Base-by-base conservation (phyloP, 2,797 vertebrate genomes). In the Pempheris klunzingeri region DNA sequence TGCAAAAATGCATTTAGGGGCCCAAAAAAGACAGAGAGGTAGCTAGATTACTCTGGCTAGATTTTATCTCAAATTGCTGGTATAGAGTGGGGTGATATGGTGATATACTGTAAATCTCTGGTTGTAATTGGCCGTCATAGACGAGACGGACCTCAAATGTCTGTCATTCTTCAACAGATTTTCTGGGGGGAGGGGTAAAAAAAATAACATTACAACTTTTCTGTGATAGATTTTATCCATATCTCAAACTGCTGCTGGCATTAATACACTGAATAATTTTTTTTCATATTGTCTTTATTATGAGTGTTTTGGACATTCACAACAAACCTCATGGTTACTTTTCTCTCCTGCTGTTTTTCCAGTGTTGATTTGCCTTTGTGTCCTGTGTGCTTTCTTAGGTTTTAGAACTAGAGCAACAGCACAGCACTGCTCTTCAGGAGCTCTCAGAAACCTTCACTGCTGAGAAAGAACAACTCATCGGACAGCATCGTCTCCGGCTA, bases 401-500 rank as follows among this genome's bases (percentile, higher is more conserved):
- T 26, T 64, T 97, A 38, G 86, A 87, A n/a, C 88, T 97, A 64
- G 96, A 97, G 74, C 87, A 92, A 24, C 95, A 96, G 47, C 96
- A 96, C 61, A 83, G 90, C 36, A 66, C 78, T 30, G 90, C 95
- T 38, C 85, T 96, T 4, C 87, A 94, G 72, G 96, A 96, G 55
- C 90, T 96, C 47, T 83, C 93, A 0, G 77, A 91, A 0, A 74
- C 93, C 38, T 95, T 87, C 46, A 41, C 78, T 13, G 36, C 82
- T 28, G 95, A 97, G 80, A 93, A 90, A 49, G 86, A 83, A 49
- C 87, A 94, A 44, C 75, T 96, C 13, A 74, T 81, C 8, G 63
- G 83, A 9, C 90, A 91, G 4, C 92, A 95, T 52, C 89, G 94
- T 49, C 87, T 67, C 22, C 94, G 95, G 73, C 84, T 94, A 2